Conservation (phyloP, 2,113 vertebrate species). For the Cyphomyrus discorhynchus region DNA sequence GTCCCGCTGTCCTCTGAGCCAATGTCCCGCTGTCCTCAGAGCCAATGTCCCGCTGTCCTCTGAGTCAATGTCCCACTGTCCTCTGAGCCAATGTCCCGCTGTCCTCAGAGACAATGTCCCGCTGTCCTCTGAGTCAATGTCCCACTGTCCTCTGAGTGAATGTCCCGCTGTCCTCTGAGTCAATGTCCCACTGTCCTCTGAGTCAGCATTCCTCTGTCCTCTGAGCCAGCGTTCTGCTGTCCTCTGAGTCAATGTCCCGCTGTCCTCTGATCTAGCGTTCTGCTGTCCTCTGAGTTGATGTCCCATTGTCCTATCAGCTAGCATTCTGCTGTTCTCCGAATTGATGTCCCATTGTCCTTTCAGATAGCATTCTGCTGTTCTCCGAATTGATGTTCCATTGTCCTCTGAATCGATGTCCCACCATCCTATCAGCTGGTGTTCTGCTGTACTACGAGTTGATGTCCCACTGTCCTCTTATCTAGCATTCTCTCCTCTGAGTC, state of each 20-base stretch:
- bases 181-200: background rate
- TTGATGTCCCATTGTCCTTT: background rate
- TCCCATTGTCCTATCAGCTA: background rate
- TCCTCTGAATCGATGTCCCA: background rate
- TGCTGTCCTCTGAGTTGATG: background rate
- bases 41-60: no score
- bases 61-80: no score
- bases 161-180: no score
- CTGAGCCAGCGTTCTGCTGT: no score
- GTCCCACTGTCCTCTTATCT: background rate
- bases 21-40: no score
- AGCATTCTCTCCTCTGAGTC: background rate
- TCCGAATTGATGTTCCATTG: background rate
- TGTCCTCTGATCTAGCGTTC: background rate
- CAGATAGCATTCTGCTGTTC: no score
- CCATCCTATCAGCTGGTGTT: background rate
- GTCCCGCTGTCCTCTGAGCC: no score
- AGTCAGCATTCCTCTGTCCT: no score
- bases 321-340: no score
- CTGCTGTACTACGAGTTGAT: background rate
- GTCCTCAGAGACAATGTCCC: background rate
- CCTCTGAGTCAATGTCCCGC: no score
- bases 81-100: no score
- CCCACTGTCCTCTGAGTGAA: accelerated
- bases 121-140: background rate